phyloP scores from a whole-genome alignment of 2,797 vertebrate genomes.

The Chaunax sp. region DNA sequence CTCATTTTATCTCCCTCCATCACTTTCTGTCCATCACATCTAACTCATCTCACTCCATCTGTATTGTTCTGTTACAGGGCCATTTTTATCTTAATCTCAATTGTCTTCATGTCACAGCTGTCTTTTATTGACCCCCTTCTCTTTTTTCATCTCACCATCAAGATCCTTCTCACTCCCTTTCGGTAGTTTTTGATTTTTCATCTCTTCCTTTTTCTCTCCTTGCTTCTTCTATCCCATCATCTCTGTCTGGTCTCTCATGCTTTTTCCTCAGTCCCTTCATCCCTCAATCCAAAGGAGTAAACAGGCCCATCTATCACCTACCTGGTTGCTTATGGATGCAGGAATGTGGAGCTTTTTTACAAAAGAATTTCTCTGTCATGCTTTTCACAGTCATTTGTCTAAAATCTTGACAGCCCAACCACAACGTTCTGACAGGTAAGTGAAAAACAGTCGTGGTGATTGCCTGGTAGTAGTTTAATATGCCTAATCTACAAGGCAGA shows the following conservation, averaged over 20 bases:
- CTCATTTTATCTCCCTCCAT: not conserved
- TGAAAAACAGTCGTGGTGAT: conserved; percentile 32
- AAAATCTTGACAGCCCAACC: conserved; percentile 33
- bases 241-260: not conserved
- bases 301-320: conserved; percentile 42
- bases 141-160: conserved; percentile 2
- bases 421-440: conserved; percentile 27
- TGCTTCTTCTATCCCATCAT: conserved; percentile 7
- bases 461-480: conserved; percentile 31
- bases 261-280: not conserved
- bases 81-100: not conserved
- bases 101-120: not conserved
- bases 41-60: not conserved
- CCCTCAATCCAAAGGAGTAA: conserved; percentile 8
- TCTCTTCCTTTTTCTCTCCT: not conserved
- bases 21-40: not conserved
- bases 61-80: conserved; percentile 10
- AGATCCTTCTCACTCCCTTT: not conserved
- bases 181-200: conserved; percentile 12
- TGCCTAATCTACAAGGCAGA: conserved; percentile 20
- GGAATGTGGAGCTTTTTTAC: conserved; percentile 16
- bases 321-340: conserved; percentile 31
- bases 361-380: not conserved
- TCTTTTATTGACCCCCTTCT: not conserved
- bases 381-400: conserved; percentile 31